Evolutionary conservation across 2,797 vertebrate genomes (phyloP), one percentile per base, ranked within the genome.

Genomic region (Tolypeutes matacus): DNA sequence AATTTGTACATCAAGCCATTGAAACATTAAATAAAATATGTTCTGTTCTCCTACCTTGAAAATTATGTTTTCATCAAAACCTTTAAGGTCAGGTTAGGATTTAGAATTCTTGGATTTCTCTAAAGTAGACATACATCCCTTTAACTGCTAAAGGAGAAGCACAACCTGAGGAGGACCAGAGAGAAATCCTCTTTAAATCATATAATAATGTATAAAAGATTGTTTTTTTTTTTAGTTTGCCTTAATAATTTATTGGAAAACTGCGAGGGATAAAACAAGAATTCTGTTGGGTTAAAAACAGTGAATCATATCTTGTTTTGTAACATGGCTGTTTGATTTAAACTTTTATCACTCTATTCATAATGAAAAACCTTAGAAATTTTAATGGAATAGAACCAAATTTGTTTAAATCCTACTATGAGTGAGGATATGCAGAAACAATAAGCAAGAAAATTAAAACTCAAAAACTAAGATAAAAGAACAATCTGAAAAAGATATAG

Each of bases 311-410:
- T 76, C 21, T 56, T 36, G 42, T 67, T 92, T 70, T 36, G 8
- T 83, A 58, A 58, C 8, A 7, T 29, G 23, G 29, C 36, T 5
- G 46, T 92, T 23, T 89, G 34, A 53, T 62, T 46, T 85, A 89
- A 69, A 62, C 15, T 94, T 85, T 69, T 6, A 34, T 46, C 34
- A 18, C n/a, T 69, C 27, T 29, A n/a, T 25, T 2, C 72, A 15
- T 36, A 8, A 5, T 46, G 21, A 36, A 42, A 75, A 69, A 20
- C 5, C 39, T 42, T 64, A n/a, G 31, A 89, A 51, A 76, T 67
- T 85, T 89, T 89, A 34, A 46, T 81, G 31, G 18, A 58, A 51
- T 92, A 27, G 67, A 67, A 85, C 69, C 53, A 69, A 89, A 36
- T 29, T 29, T 56, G 21, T 60, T 80, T 62, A 82, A 56, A 39